phyloP scores from a whole-genome alignment of 2,888 invertebrate species.

The Escarpia spicata region DNA sequence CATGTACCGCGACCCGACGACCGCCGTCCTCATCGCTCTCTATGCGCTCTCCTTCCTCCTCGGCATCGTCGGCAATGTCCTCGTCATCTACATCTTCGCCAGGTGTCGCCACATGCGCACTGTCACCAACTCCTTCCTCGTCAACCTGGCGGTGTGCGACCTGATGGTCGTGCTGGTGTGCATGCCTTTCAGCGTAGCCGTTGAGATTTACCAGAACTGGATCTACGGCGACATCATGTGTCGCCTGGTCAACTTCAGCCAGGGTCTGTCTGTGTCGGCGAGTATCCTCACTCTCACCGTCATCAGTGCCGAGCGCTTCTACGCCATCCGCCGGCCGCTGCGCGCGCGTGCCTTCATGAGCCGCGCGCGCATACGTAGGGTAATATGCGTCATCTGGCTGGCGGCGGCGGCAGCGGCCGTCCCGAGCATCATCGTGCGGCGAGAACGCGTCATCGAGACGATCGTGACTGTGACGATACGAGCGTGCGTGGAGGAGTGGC shows the following conservation, averaged over 20 bases:
- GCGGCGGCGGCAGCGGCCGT: conserved; percentile 29
- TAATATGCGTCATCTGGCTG: conserved; percentile 35
- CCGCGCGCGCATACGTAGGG: conserved; percentile 29
- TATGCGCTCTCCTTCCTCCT: conserved; percentile 34
- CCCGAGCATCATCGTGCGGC: conserved; percentile 36
- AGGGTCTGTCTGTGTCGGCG: conserved; percentile 37
- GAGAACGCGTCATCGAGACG: conserved; percentile 26
- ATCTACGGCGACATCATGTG: conserved; percentile 42
- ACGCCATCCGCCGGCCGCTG: conserved; percentile 38
- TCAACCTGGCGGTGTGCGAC: conserved; percentile 43
- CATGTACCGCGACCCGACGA: conserved; percentile 27
- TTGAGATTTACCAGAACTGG: conserved; percentile 41
- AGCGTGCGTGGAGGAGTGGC: conserved; percentile 35
- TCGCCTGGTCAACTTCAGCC: conserved; percentile 40
- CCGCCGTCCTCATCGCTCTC: conserved; percentile 30
- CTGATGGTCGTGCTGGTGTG: conserved; percentile 40
- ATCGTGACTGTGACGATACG: conserved; percentile 30
- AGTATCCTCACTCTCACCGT: conserved; percentile 39
- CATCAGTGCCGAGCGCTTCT: conserved; percentile 38
- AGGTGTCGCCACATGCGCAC: conserved; percentile 38
- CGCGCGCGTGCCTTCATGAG: conserved; percentile 38
- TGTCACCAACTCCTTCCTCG: conserved; percentile 42
- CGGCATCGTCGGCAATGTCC: conserved; percentile 37
- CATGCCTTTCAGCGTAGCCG: conserved; percentile 40
- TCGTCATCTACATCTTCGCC: conserved; percentile 37